Evolutionary conservation across 2,888 invertebrate species (phyloP).

Genomic region (Tetragonula carbonaria): DNA sequence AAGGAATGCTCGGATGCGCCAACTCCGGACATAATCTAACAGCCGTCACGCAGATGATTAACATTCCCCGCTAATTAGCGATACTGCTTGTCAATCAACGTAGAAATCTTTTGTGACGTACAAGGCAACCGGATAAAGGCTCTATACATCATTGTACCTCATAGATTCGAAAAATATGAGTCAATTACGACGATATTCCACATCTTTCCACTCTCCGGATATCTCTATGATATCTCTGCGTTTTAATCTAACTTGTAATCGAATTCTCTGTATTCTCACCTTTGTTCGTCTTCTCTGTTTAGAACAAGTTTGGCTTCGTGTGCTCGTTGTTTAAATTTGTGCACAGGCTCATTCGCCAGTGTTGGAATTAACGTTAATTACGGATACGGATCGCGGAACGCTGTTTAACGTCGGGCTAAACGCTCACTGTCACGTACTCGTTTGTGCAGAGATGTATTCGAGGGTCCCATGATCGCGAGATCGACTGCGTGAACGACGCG

Average conservation of each 20-base stretch:
- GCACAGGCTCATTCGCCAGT: conserved; percentile 67
- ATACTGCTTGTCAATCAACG: background rate
- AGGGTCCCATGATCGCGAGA: conserved; percentile 19
- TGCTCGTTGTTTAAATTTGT: conserved; percentile 24
- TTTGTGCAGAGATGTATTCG: background rate
- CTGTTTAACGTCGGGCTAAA: conserved; percentile 62
- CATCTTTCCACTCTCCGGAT: too few species aligned
- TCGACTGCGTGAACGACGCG: conserved; percentile 21
- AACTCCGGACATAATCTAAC: background rate
- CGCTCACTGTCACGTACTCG: conserved; percentile 46
- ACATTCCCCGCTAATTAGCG: conserved; percentile 1
- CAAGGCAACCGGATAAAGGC: background rate
- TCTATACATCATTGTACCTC: background rate
- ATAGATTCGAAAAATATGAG: background rate
- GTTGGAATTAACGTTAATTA: conserved; percentile 74
- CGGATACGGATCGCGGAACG: conserved; percentile 72
- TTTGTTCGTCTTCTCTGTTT: background rate
- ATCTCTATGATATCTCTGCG: too few species aligned
- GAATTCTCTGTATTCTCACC: too few species aligned
- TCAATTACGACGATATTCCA: background rate
- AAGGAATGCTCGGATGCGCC: background rate
- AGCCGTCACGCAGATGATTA: conserved; percentile 5
- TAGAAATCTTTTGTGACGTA: background rate
- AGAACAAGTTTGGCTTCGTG: background rate
- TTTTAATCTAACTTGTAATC: too few species aligned